Base-by-base conservation (phyloP, 2,113 vertebrate species). In the Rhagologus leucostigma region DNA sequence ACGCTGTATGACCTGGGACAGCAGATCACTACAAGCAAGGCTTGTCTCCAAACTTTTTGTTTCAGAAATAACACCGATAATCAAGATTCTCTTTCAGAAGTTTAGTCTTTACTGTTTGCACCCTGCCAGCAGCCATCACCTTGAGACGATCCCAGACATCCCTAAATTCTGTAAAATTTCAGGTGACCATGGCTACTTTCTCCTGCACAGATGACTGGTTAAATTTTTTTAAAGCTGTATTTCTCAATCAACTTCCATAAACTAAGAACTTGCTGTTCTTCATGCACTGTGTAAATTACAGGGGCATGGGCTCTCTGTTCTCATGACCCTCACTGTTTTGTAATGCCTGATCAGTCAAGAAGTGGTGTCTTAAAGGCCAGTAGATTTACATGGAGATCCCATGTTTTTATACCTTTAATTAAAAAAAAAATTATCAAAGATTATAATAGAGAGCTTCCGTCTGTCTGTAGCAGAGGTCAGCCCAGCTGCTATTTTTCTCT, bases 71-170 rank as follows among this genome's bases (percentile, higher is more conserved):
- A n/a, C 4, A 14, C 3, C 4, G 7, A 35, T 33, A 11, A 33
- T 42, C 44, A 50, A 22, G 30, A 23, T 11, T 20, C 8, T 3
- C 16, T 60, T 37, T 32, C n/a, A n/a, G 4, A 67, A 29, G 42
- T 19, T 17, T 39, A 13, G 0, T 49, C 69, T 6, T 4, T 1
- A 1, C 7, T 35, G 10, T 20, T n/a, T 46, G 24, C 13, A 73
- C 30, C 10, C 33, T 46, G 49, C 32, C 27, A 27, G 27, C 35
- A 42, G 49, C 6, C 23, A 13, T n/a, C 33, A 2, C 7, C 33
- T 16, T 22, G 57, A 20, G 56, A 10, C 1, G 1, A 37, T 42
- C 19, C 13, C 46, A 75, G 37, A 44, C 4, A 10, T 18, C 14
- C 30, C 7, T 24, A 39, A 17, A 37, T 37, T 41, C 26, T 3